These are phyloP conservation scores for Sinocyclocheilus maitianheensis DNA, from an alignment of 2,113 vertebrate genomes.

Conservation along the genomic window DNA sequence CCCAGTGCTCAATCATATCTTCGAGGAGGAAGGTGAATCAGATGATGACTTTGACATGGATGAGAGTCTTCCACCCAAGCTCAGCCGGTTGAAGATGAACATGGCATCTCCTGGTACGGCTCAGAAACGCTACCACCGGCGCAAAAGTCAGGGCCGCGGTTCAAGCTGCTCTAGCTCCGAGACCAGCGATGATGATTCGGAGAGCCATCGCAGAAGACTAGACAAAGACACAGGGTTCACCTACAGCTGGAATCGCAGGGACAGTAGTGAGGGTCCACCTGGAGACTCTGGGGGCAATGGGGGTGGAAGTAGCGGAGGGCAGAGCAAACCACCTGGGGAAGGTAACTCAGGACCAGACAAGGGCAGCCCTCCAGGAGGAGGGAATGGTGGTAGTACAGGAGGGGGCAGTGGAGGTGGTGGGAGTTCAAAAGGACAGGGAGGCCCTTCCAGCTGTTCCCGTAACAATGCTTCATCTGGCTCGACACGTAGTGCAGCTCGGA, in stretches of 20 bases:
- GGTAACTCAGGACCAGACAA: slow-evolving; percentile 77
- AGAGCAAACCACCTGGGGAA: slow-evolving; percentile 80
- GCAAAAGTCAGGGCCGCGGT: slow-evolving; percentile 93
- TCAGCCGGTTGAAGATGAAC: slow-evolving; percentile 95
- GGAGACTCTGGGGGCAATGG: slow-evolving; percentile 84
- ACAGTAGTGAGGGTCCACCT: slow-evolving; percentile 92
- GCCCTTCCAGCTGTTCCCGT: slow-evolving; percentile 78
- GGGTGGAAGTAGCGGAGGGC: slow-evolving; percentile 78
- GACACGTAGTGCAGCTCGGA: slow-evolving; percentile 75
- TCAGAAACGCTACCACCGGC: slow-evolving; percentile 89
- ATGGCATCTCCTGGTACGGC: slow-evolving; percentile 88
- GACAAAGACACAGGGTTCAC: slow-evolving; percentile 90
- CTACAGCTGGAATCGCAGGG: slow-evolving; percentile 89
- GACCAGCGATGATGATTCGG: slow-evolving; percentile 95
- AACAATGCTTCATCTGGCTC: slow-evolving; percentile 74
- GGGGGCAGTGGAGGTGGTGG: slow-evolving; percentile 77
- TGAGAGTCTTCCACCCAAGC: slow-evolving; percentile 92
- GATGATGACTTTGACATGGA: slow-evolving; percentile 95
- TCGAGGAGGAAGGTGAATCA: slow-evolving; percentile 94
- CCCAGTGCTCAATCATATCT: slow-evolving; percentile 96
- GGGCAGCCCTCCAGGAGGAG: slow-evolving; percentile 79
- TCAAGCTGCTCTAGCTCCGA: slow-evolving; percentile 97
- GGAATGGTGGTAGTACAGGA: slow-evolving; percentile 77
- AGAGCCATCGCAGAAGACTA: slow-evolving; percentile 86
- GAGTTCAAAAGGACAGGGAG: slow-evolving; percentile 74